Conservation (phyloP, 2,113 vertebrate species). For the Xerus inauris region DNA sequence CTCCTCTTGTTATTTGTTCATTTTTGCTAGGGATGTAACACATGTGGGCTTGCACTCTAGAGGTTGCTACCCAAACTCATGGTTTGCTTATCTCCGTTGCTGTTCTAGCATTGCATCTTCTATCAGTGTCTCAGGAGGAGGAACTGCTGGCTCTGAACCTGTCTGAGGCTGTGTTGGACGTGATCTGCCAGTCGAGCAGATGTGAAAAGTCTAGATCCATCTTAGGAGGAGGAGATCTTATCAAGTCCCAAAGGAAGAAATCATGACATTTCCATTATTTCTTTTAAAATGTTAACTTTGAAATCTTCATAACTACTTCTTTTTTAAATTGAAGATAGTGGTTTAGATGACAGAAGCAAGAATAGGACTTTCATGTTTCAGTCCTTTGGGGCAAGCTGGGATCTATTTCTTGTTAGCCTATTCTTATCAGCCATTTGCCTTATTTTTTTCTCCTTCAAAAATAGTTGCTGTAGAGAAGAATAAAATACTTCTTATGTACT, state of each 20-base stretch:
- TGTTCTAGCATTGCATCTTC: background rate
- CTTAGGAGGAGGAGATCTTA: constrained; percentile 18
- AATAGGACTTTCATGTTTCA: background rate
- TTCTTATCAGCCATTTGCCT: background rate
- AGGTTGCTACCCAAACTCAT: background rate
- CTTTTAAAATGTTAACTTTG: constrained; percentile 37
- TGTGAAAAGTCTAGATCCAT: background rate
- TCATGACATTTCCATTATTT: background rate
- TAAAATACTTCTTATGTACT: background rate
- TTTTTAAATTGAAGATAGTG: background rate
- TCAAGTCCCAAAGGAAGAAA: background rate
- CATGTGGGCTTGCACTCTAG: background rate
- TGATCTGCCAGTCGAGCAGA: background rate
- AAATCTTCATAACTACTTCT: background rate
- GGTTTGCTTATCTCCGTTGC: background rate
- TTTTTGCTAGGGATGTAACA: background rate
- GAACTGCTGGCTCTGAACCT: background rate
- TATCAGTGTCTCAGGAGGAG: background rate
- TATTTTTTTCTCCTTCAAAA: background rate
- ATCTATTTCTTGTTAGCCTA: background rate
- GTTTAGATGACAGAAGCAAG: background rate
- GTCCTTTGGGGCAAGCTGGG: background rate
- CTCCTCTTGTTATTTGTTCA: background rate
- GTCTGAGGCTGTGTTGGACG: background rate
- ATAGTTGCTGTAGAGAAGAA: background rate